Evolutionary conservation across 2,888 invertebrate genomes (phyloP), one percentile per base, ranked within the genome.

Genomic region (Meteorus colon): DNA sequence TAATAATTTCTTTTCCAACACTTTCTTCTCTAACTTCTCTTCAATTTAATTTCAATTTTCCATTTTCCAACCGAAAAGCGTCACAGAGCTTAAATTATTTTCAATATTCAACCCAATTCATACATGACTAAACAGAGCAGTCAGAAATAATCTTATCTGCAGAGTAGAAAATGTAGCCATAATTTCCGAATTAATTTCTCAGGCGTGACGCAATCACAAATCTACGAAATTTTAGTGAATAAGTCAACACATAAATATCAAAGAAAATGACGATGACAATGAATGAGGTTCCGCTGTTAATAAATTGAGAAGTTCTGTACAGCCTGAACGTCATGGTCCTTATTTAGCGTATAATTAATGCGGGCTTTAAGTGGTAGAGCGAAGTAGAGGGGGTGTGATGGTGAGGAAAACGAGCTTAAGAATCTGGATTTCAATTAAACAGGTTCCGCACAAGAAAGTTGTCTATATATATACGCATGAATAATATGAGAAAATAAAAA

Each of bases 291-390:
- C 19, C 63, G 75, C 60, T 76, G 73, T 78, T 77, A 76, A 78
- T 76, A 75, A 77, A 81, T 68, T 59, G 77, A 73, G 77, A 78
- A 82, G 75, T 77, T 81, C 12, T 79, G 60, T 70, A 34, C 51
- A 37, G 55, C 45, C 51, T 16, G 45, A 51, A 29, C 74, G 51
- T 69, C 19, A 69, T 27, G 51, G 41, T 59, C 74, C 75, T 75
- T 75, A 80, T 79, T 77, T 48, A 80, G 66, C 62, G 73, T 24
- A 67, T 80, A 78, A 81, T 80, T 80, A 80, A 80, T 80, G 78
- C 76, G 74, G 76, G 69, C 68, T 66, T 55, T 4, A 55, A 55
- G 55, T 55, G 6, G 55, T 8, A 6, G 19, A 8, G 48, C 27
- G 4, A 24, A 34, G 19, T 19, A 65, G 37, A 55, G 19, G 19